Evolutionary conservation across 2,797 vertebrate genomes (phyloP), one percentile per base, ranked within the genome.

Genomic region (Sternotherus odoratus): DNA sequence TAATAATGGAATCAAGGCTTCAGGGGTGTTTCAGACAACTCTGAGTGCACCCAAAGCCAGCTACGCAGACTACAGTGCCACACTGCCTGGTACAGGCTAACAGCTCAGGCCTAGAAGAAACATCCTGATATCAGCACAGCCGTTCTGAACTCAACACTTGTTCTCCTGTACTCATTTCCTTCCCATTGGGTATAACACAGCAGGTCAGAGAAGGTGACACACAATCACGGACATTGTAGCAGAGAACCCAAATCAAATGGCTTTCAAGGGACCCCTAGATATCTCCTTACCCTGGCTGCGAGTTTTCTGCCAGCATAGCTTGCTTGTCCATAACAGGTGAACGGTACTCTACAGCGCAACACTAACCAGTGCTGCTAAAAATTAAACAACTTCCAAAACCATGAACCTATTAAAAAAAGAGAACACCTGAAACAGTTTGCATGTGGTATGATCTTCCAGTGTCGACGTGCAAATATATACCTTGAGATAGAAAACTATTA

Each of bases 391-490:
- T 48, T 75, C 39, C 43, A 46, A 28, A 28, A 48, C 43, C 39
- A 26, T 13, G 12, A 24, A 12, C 19, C 13, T 75, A 26, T 48
- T 75, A 75, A 75, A 75, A 60, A 48, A 48, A 23, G n/a, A 72
- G 19, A 46, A 30, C 26, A 30, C 43, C 7, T 30, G 26, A 72
- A 72, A 30, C 23, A 28, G 72, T 75, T 8, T 30, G 72, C 15
- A 17, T 30, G 72, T 75, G 43, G 43, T 28, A 75, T 86, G 79
- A 54, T 75, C 9, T 60, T 49, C 0, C 0, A 19, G 79, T 1
- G 8, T 21, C 0, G 0, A 36, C 26, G 12, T 69, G 46, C 21
- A 33, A 57, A 43, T 75, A 46, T 28, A 30, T 12, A 21, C 6
- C 17, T 12, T 12, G 16, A 77, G 48, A 51, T 69, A 88, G 66